A percentile compares a stretch with the other conserved stretches of the same genome.
These are phyloP conservation scores for Todus mexicanus DNA, from an alignment of 2,797 vertebrate species.

Conservation along the genomic window DNA sequence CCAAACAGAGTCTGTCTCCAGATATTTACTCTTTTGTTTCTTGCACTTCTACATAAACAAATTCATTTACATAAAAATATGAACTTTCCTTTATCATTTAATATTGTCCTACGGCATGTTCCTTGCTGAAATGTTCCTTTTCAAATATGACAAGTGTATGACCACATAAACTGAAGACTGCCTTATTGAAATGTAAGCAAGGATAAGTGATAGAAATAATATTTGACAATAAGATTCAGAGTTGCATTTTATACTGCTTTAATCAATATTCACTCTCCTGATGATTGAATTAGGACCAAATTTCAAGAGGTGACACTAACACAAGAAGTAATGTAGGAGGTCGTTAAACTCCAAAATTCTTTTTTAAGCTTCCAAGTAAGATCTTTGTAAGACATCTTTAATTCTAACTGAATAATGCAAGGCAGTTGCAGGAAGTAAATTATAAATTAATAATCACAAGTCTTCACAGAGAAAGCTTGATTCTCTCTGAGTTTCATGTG, in stretches of 20 bases:
- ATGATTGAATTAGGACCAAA: neutral
- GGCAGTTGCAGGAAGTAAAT: neutral
- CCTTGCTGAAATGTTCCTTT: neutral
- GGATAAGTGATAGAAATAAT: neutral
- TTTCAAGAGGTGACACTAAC: neutral
- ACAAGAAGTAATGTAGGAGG: neutral
- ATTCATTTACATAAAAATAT: neutral
- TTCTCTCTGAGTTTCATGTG: neutral
- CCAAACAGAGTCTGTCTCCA: neutral
- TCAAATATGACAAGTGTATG: neutral
- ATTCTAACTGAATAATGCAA: neutral
- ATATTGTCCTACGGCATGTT: neutral
- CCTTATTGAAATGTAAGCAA: neutral
- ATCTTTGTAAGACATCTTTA: neutral
- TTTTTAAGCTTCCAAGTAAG: neutral
- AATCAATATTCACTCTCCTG: neutral
- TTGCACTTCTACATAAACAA: neutral
- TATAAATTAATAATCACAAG: slow-evolving; percentile 25
- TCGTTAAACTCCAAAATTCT: neutral
- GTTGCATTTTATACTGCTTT: neutral
- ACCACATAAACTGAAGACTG: neutral
- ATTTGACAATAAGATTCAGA: neutral
- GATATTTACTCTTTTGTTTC: neutral
- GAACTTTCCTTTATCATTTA: neutral
- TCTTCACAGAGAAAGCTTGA: neutral